Evolutionary conservation across 1,140 invertebrate species (phyloP).

Genomic region (Liolophura sinensis): DNA sequence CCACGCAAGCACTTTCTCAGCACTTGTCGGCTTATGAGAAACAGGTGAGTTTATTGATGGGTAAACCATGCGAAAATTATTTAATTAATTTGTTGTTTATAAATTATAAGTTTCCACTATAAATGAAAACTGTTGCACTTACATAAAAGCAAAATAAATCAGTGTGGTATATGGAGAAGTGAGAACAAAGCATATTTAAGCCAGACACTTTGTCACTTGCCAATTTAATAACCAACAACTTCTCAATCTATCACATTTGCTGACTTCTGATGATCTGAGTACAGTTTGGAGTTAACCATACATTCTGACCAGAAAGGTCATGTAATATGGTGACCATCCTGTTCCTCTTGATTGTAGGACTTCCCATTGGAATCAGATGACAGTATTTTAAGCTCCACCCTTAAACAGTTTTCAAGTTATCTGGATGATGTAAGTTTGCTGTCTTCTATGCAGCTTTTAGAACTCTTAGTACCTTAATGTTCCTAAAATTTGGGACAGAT

Average conservation of each 20-base stretch:
- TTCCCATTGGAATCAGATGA: conserved; percentile 60
- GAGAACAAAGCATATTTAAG: too few relatives aligned
- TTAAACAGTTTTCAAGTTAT: conserved; percentile 58
- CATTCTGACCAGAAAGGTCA: not conserved
- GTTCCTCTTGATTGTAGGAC: conserved; percentile 46
- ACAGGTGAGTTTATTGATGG: conserved; percentile 41
- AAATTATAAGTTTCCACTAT: too few relatives aligned
- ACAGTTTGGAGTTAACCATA: too few relatives aligned
- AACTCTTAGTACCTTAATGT: too few relatives aligned
- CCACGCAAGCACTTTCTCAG: conserved; percentile 56
- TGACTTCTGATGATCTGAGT: too few relatives aligned
- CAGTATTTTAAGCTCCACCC: conserved; percentile 57
- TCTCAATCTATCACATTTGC: too few relatives aligned
- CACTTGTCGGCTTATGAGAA: conserved; percentile 59
- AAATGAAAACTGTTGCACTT: too few relatives aligned
- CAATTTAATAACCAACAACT: too few relatives aligned
- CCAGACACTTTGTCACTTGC: too few relatives aligned
- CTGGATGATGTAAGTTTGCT: conserved; percentile 57
- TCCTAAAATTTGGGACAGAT: too few relatives aligned
- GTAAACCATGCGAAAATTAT: not conserved
- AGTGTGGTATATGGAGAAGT: too few relatives aligned
- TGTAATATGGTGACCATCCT: conserved; percentile 6
- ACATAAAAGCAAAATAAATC: too few relatives aligned
- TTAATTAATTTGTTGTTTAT: conserved; percentile 4
- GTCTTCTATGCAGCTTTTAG: not conserved